phyloP scores from a whole-genome alignment of 2,797 vertebrate species.

The Chromobotia macracanthus region DNA sequence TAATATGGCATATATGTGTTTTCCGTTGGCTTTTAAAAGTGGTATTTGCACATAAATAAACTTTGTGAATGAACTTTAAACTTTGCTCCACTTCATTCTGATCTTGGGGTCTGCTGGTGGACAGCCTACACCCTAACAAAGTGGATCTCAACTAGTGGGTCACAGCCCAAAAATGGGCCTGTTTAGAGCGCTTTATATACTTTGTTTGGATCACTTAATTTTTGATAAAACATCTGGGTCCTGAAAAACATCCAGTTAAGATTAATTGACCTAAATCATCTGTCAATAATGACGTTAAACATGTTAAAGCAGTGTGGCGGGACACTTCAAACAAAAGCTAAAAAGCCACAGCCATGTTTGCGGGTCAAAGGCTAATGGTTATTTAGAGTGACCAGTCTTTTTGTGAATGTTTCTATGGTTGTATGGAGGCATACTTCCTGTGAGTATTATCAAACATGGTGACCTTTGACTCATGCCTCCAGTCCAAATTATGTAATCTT shows the following conservation, averaged over 20 bases:
- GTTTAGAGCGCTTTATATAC: not conserved
- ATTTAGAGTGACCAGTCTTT: constrained; percentile 11
- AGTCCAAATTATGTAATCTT: constrained; percentile 54
- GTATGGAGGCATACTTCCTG: constrained; percentile 69
- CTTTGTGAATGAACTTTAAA: not conserved
- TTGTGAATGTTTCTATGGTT: constrained; percentile 20
- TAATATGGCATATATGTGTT: not conserved
- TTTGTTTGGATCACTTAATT: not conserved
- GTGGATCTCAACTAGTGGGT: too few species aligned
- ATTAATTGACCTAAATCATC: not conserved
- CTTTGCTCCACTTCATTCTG: not conserved
- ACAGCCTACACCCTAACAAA: not conserved
- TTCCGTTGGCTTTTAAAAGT: not conserved
- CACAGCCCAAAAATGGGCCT: too few species aligned
- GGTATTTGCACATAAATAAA: not conserved
- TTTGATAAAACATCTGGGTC: not conserved
- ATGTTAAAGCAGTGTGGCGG: not conserved
- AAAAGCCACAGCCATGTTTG: constrained; percentile 1
- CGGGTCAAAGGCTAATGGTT: constrained; percentile 26
- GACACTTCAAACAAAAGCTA: constrained; percentile 25
- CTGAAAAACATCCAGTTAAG: not conserved
- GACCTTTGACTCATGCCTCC: constrained; percentile 73
- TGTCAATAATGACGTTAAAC: not conserved
- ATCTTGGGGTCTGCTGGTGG: not conserved
- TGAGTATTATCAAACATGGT: constrained; percentile 75